Evolutionary conservation across 2,888 invertebrate genomes (phyloP).

Genomic region (Netelia melanura): DNA sequence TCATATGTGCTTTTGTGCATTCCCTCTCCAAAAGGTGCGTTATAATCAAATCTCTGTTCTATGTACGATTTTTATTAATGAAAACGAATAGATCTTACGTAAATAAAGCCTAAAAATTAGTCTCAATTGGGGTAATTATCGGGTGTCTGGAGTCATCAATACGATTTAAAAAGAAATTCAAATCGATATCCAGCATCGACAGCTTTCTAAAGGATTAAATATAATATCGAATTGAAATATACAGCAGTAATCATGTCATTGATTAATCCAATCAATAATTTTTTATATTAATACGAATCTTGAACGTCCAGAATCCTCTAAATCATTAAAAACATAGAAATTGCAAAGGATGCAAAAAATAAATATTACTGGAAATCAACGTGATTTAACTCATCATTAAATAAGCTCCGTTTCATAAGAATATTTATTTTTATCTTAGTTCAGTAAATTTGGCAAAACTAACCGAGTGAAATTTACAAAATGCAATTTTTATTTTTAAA

Average conservation of each 20-base stretch:
- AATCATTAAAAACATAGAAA: too few species aligned
- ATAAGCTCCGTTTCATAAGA: background rate
- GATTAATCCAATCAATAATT: too few species aligned
- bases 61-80: background rate
- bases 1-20: conserved; percentile 64
- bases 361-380: background rate
- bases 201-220: background rate
- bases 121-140: background rate
- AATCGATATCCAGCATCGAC: background rate
- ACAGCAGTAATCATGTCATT: too few species aligned
- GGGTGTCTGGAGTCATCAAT: too few species aligned
- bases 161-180: too few species aligned
- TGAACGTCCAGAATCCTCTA: too few species aligned
- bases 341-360: background rate
- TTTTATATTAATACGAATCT: too few species aligned
- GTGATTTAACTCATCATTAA: background rate
- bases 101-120: background rate
- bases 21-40: conserved; percentile 62
- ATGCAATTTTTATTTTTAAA: background rate
- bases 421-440: background rate
- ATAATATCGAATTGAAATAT: too few species aligned
- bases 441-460: background rate
- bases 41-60: background rate
- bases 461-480: too few species aligned
- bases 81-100: background rate